Percentiles rank a stretch among this genome's conserved stretches.
Conservation (phyloP, 2,797 vertebrate genomes). For the Megaceryle alcyon region DNA sequence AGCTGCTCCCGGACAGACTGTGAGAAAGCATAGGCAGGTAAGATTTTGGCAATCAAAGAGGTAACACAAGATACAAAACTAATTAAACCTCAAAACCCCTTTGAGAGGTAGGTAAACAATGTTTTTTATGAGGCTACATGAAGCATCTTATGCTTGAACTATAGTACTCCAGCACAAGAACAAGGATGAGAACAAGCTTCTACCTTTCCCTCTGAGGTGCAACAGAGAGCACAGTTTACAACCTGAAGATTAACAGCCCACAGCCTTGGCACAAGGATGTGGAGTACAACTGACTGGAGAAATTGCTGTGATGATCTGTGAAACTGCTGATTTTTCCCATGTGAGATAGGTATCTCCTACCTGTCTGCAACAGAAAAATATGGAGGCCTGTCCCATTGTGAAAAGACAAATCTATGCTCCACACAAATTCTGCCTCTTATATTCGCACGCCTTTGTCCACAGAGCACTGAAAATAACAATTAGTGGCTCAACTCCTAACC, state of each 20-base stretch:
- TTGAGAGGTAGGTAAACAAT: background rate
- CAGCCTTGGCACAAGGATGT: background rate
- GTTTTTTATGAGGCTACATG: background rate
- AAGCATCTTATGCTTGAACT: background rate
- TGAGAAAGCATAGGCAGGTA: conserved; percentile 43
- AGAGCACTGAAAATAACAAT: background rate
- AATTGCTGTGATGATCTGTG: background rate
- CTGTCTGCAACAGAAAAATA: background rate
- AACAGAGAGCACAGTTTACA: background rate
- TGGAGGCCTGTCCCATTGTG: background rate
- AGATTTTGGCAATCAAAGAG: conserved; percentile 37
- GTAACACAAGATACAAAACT: background rate
- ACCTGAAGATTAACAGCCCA: background rate
- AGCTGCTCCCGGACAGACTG: conserved; percentile 22
- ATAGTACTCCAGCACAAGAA: background rate
- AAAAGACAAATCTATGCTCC: background rate
- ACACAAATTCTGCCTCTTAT: background rate
- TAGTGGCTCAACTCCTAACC: background rate
- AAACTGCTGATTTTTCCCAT: background rate
- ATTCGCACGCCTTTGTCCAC: background rate
- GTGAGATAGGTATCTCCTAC: background rate
- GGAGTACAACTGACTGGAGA: background rate
- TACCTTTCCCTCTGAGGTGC: background rate
- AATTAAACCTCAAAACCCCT: background rate
- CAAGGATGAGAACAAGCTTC: background rate